phyloP scores from a whole-genome alignment of 2,113 vertebrate species.

The Mastomys coucha region DNA sequence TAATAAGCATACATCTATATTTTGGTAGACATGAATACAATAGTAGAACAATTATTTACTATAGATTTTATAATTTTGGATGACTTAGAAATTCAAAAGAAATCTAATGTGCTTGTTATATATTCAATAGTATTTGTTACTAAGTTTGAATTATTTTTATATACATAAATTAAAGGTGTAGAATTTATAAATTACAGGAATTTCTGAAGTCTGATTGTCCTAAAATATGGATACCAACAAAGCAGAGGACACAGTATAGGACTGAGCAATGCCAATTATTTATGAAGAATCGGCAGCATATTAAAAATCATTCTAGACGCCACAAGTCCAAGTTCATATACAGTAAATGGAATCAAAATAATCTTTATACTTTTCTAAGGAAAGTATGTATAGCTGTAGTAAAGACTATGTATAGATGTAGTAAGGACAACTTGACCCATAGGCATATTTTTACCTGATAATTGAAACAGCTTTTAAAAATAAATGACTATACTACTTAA shows the following conservation, averaged over 20 bases:
- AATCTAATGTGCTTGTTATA: neutral
- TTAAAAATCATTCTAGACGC: slow-evolving; percentile 16
- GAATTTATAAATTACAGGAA: neutral
- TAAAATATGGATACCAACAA: slow-evolving; percentile 12
- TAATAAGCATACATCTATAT: neutral
- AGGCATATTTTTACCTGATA: neutral
- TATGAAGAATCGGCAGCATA: neutral
- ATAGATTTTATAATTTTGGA: neutral
- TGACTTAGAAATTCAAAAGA: neutral
- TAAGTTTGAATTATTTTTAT: neutral
- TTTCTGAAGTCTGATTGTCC: neutral
- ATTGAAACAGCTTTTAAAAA: neutral
- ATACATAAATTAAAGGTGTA: neutral
- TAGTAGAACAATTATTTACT: slow-evolving; percentile 6
- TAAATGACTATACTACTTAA: neutral
- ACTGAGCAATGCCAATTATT: neutral
- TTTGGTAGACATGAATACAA: neutral
- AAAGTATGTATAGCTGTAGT: neutral
- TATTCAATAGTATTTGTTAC: neutral
- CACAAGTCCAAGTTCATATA: neutral
- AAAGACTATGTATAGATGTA: neutral
- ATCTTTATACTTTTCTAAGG: neutral
- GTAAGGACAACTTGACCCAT: slow-evolving; percentile 13
- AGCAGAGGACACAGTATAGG: neutral
- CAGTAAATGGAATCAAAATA: neutral